Conservation (phyloP, 2,797 vertebrate species). For the Artibeus jamaicensis region DNA sequence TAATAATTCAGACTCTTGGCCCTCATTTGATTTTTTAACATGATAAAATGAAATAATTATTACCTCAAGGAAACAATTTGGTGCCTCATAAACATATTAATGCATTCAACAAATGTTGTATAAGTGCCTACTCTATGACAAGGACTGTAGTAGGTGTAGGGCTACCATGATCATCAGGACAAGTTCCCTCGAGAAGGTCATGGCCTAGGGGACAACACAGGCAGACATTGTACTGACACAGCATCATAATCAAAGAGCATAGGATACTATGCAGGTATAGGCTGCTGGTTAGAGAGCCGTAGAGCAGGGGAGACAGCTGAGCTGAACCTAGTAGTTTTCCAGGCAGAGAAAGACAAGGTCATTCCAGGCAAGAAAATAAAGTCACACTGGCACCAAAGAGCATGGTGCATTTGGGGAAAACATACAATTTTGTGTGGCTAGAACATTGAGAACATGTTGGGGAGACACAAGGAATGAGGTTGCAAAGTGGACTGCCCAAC, state of each 20-base stretch:
- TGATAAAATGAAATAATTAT: slow-evolving; percentile 49
- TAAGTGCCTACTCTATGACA: neutral
- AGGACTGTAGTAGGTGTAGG: neutral
- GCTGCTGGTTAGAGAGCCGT: neutral
- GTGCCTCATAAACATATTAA: neutral
- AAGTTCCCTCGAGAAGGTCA: neutral
- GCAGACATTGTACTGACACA: neutral
- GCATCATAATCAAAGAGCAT: neutral
- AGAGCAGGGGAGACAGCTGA: neutral
- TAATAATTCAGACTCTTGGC: slow-evolving; percentile 10
- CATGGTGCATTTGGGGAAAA: neutral
- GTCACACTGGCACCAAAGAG: slow-evolving; percentile 46
- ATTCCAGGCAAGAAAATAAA: slow-evolving; percentile 44
- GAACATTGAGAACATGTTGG: slow-evolving; percentile 41
- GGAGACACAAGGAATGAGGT: neutral
- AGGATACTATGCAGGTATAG: neutral
- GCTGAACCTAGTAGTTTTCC: slow-evolving; percentile 45
- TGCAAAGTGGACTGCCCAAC: slow-evolving; percentile 3
- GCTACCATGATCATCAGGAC: neutral
- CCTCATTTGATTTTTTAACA: slow-evolving; percentile 20
- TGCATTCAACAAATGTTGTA: neutral
- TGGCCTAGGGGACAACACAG: neutral
- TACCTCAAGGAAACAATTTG: slow-evolving; percentile 22
- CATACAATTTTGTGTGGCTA: slow-evolving; percentile 26
- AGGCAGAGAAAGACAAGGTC: slow-evolving; percentile 35